Percentiles rank a stretch among this genome's conserved stretches.
phyloP scores from a whole-genome alignment of 2,888 invertebrate species.

The Geotrupes spiniger region DNA sequence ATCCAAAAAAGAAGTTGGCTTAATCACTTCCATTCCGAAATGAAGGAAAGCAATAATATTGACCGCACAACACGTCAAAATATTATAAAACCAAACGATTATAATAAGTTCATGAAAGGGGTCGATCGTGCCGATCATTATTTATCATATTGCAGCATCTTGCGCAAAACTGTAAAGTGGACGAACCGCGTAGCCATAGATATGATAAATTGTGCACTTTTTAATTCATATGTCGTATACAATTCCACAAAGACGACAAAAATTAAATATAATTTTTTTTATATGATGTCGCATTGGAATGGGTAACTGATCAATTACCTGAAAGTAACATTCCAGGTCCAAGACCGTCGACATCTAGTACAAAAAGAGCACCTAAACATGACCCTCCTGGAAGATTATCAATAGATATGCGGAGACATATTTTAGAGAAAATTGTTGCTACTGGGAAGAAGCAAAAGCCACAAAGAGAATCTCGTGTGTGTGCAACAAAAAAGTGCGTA shows the following conservation, averaged over 20 bases:
- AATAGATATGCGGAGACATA: slow-evolving; percentile 18
- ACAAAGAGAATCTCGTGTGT: no score
- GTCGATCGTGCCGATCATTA: no score
- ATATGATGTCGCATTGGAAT: slow-evolving; percentile 8
- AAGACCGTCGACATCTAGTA: no score
- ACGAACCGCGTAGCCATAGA: background rate
- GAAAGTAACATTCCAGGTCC: no score
- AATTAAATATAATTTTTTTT: slow-evolving; percentile 5
- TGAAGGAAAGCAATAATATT: no score
- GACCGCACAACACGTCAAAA: no score
- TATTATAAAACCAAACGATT: no score
- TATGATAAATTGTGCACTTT: slow-evolving; percentile 18
- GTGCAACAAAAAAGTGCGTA: slow-evolving; percentile 6
- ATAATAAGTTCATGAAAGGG: no score
- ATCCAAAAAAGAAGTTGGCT: no score
- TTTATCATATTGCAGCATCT: no score
- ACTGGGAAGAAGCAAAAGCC: slow-evolving; percentile 12
- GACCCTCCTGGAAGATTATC: slow-evolving; percentile 20
- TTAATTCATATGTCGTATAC: slow-evolving; percentile 17
- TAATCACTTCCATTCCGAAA: no score
- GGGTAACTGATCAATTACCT: slow-evolving; percentile 11
- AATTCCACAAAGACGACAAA: slow-evolving; percentile 7
- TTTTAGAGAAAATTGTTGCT: slow-evolving; percentile 18
- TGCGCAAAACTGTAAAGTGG: no score
- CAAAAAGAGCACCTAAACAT: slow-evolving; percentile 8